Conservation (phyloP, 92 coral and sea anemone genomes). For the Desmophyllum pertusum region DNA sequence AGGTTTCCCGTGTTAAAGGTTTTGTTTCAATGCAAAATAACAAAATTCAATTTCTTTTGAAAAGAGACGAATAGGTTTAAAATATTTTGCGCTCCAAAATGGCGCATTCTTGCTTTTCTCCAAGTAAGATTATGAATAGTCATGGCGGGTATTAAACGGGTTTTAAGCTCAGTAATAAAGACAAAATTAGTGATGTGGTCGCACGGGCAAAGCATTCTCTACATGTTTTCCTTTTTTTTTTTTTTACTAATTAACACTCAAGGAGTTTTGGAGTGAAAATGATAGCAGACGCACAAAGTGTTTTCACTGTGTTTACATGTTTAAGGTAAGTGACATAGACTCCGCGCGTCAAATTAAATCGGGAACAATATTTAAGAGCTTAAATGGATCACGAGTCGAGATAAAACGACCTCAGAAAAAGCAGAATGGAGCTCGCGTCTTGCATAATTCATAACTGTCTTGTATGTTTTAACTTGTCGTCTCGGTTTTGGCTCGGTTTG, state of each 20-base stretch:
- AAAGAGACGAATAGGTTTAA: not conserved
- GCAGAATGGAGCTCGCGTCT: not conserved
- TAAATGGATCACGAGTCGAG: not conserved
- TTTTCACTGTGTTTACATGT: not conserved
- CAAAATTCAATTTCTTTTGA: not conserved
- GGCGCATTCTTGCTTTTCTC: not conserved
- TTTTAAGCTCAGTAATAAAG: not conserved
- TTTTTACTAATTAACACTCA: slow-evolving; percentile 24
- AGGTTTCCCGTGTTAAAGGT: not conserved
- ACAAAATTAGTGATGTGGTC: not conserved
- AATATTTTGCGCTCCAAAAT: not conserved
- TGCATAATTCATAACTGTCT: slow-evolving; percentile 14
- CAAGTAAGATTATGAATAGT: not conserved
- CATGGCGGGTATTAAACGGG: not conserved
- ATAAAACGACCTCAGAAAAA: not conserved
- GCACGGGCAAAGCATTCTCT: not conserved
- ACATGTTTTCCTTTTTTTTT: not conserved
- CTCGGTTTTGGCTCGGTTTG: not conserved
- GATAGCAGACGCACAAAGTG: not conserved
- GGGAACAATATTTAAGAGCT: not conserved
- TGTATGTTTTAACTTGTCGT: not conserved
- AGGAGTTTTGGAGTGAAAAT: not conserved
- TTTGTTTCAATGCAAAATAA: slow-evolving; percentile 11
- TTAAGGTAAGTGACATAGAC: not conserved
- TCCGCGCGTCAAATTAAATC: not conserved